Percentiles rank a stretch among this genome's conserved stretches.
Conservation (phyloP, 1,140 invertebrate genomes). For the Aphidius gifuensis region DNA sequence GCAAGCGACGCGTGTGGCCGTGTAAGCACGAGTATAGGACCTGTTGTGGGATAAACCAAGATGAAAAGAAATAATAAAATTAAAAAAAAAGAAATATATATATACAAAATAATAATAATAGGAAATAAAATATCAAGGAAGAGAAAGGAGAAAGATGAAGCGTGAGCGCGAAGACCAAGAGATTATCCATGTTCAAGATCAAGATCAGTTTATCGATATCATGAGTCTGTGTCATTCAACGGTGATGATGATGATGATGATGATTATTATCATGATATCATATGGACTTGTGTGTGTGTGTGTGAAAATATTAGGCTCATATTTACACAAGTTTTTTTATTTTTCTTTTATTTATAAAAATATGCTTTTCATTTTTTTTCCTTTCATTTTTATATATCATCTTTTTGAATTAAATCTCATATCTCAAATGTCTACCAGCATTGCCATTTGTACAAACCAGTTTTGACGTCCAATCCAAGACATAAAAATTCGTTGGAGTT, state of each 20-base stretch:
- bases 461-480: too few relatives aligned
- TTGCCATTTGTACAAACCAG: too few relatives aligned
- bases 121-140: not conserved
- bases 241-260: not conserved
- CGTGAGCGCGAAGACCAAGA: slow-evolving; percentile 3
- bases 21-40: not conserved
- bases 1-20: slow-evolving; percentile 9
- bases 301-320: too few relatives aligned
- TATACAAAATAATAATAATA: slow-evolving; percentile 2
- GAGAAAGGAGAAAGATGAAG: not conserved
- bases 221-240: slow-evolving; percentile 3
- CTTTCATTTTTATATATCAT: too few relatives aligned
- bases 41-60: not conserved
- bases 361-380: too few relatives aligned
- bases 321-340: too few relatives aligned
- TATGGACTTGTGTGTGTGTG: too few relatives aligned
- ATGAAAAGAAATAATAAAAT: not conserved
- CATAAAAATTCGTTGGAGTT: too few relatives aligned
- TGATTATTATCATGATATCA: too few relatives aligned
- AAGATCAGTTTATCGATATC: slow-evolving; percentile 13
- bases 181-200: slow-evolving; percentile 1
- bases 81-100: slow-evolving; percentile 8
- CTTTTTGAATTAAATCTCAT: too few relatives aligned
- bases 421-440: too few relatives aligned
- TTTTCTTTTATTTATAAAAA: too few relatives aligned